Percentiles rank a stretch among this genome's conserved stretches.
Conservation (phyloP, 2,888 invertebrate genomes). For the Epirrita christyi region DNA sequence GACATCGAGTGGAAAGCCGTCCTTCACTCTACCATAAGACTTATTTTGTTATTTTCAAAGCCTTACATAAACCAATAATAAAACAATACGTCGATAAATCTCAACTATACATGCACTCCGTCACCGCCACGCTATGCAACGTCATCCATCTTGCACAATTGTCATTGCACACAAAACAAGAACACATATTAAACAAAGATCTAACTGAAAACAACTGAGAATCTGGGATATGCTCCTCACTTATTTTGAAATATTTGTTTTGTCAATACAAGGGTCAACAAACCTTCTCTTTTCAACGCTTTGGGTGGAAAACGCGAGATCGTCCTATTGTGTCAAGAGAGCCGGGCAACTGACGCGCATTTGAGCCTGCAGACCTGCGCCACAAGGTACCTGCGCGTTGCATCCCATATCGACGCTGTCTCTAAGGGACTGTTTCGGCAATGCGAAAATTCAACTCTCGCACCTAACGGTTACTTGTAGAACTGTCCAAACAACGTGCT, state of each 20-base stretch:
- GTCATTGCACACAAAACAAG: constrained; percentile 15
- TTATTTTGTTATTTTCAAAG: neutral
- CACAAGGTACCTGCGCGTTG: too few species aligned
- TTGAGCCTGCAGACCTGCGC: constrained; percentile 18
- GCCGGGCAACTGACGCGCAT: constrained; percentile 22
- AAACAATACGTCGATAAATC: neutral
- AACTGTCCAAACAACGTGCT: too few species aligned
- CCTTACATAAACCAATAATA: neutral
- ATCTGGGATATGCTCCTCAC: too few species aligned
- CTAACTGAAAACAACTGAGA: neutral
- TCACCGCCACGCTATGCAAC: too few species aligned
- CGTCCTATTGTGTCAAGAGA: constrained; percentile 9
- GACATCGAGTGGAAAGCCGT: too few species aligned
- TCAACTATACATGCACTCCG: neutral
- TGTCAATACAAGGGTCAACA: constrained; percentile 18
- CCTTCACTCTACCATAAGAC: neutral
- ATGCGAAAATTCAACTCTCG: too few species aligned
- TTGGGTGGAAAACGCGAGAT: constrained; percentile 17
- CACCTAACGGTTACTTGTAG: too few species aligned
- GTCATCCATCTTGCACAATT: constrained; percentile 21
- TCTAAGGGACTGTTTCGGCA: neutral
- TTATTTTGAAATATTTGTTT: neutral
- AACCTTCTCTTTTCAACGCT: constrained; percentile 16
- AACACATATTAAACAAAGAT: neutral
- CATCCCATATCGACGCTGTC: constrained; percentile 24